Percentiles rank a stretch among this genome's conserved stretches.
Conservation (phyloP, 2,113 vertebrate species). For the Odocoileus virginianus region DNA sequence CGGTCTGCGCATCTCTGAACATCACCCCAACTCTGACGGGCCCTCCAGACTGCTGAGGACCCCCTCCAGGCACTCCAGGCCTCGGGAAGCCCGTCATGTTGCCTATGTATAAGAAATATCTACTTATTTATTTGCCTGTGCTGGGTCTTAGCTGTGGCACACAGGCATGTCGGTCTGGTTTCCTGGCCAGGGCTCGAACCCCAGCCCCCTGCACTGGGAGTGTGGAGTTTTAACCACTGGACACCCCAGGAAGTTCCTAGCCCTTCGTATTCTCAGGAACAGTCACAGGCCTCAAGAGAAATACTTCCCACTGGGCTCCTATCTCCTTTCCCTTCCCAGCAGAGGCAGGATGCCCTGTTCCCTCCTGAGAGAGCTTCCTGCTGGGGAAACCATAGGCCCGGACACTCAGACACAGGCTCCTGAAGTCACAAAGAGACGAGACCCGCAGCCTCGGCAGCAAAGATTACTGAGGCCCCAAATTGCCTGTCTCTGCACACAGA, state of each 20-base stretch:
- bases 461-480: neutral
- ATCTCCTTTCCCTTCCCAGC: neutral
- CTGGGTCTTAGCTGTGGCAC: neutral
- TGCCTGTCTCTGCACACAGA: neutral
- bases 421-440: neutral
- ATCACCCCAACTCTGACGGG: neutral
- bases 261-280: no score
- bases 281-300: neutral
- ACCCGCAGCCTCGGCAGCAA: neutral
- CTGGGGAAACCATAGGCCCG: neutral
- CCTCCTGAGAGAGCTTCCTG: neutral
- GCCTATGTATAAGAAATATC: neutral
- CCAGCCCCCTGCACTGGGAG: neutral
- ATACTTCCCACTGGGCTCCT: neutral
- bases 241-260: neutral
- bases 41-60: no score
- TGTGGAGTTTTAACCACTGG: neutral
- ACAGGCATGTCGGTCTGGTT: neutral
- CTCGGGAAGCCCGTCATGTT: neutral
- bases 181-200: neutral
- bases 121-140: neutral
- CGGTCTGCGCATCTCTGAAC: neutral
- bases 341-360: neutral
- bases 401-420: neutral
- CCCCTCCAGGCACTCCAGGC: neutral